Base-by-base conservation (phyloP, 2,888 invertebrate genomes). In the Troides aeacus region DNA sequence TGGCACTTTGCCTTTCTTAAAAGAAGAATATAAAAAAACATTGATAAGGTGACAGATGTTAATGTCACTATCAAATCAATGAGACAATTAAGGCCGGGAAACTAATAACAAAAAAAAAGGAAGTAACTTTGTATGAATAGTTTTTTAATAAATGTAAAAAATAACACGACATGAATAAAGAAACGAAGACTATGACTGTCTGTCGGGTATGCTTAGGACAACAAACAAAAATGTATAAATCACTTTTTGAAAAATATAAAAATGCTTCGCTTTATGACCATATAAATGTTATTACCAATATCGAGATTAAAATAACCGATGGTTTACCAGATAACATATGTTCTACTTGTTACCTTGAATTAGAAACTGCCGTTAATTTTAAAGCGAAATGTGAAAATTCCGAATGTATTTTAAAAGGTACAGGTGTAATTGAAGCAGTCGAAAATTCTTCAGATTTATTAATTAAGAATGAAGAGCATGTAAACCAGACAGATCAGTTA, bases 311-410 rank as follows among this genome's bases (percentile, higher is more conserved):
- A 53, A 64, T 80, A 72, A 79, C 78, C 8, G 91, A 91, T 72
- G 85, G 85, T 0, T 77, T 88, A n/a, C 90, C 92, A 0, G 77
- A 81, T 42, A 81, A 73, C 72, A 90, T 92, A 74, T 92, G 92
- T 72, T 77, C 79, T 0, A 75, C 76, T 12, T 92, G 92, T 73
- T 79, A 88, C 18, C 50, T 81, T 8, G 86, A 88, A 67, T 78
- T 92, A 1, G 85, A 89, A 65, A 81, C 78, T 2, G 86, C 87
- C 0, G 70, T 88, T 10, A 78, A 77, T 36, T 91, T 92, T 71
- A 89, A 85, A 74, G 76, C 79, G 23, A 88, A 86, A 72, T 92
- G 91, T 75, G 84, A 86, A 72, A 79, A 71, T 56, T 85, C 90
- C 0, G 81, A 89, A 71, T 72, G 75, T 17, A 73, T 85, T 21